These are phyloP conservation scores for Petrocephalus schoutedeni DNA, from an alignment of 2,797 vertebrate species.

Conservation along the genomic window DNA sequence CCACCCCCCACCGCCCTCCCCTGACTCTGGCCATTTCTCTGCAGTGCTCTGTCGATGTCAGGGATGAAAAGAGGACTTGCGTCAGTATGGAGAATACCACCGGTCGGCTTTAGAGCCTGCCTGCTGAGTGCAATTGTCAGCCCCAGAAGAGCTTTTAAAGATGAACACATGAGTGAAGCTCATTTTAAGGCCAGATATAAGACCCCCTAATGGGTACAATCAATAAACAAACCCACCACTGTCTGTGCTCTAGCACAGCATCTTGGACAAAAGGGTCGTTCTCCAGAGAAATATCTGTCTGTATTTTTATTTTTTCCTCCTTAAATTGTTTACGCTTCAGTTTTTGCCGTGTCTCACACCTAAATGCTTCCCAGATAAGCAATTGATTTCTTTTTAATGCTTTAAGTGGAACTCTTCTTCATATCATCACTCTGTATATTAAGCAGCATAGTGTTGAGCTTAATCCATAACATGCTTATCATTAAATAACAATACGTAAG, in stretches of 20 bases:
- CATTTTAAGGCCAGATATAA: constrained; percentile 5
- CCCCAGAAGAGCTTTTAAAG: constrained; percentile 13
- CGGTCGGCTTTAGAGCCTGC: background rate
- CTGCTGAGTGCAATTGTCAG: constrained; percentile 17
- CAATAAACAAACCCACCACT: background rate
- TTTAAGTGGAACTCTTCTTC: background rate
- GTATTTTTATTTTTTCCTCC: background rate
- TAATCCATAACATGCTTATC: background rate
- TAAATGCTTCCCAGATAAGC: background rate
- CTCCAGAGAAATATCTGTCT: background rate
- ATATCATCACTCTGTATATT: background rate
- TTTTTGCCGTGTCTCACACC: background rate
- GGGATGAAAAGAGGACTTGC: background rate
- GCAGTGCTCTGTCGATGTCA: constrained; percentile 13
- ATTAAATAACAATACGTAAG: background rate
- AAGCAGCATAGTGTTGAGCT: background rate
- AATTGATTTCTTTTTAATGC: background rate
- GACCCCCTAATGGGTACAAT: constrained; percentile 20
- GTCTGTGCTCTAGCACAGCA: background rate
- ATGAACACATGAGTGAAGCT: constrained; percentile 10
- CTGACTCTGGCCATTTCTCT: background rate
- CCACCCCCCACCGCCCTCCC: background rate
- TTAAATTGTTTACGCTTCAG: background rate
- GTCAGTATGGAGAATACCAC: background rate
- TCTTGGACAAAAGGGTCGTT: background rate